These are phyloP conservation scores for Himantopus leucocephalus DNA, from an alignment of 2,113 vertebrate genomes.

Conservation along the genomic window DNA sequence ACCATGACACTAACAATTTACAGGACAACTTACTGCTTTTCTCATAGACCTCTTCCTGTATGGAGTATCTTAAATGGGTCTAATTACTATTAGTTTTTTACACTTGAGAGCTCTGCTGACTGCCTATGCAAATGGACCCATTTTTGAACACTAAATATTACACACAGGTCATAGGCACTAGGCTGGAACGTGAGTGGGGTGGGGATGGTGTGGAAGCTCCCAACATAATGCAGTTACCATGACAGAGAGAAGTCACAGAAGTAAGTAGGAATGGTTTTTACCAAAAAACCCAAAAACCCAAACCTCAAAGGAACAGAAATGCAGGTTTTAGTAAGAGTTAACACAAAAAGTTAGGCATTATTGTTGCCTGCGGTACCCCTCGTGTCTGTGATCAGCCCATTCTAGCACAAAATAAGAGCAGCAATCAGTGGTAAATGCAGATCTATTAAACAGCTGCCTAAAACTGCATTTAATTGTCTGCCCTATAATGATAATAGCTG, in stretches of 20 bases:
- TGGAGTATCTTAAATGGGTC: neutral
- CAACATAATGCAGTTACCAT: neutral
- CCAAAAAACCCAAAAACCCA: no score
- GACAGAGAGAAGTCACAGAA: neutral
- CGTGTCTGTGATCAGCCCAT: neutral
- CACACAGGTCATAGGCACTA: neutral
- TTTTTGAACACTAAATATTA: neutral
- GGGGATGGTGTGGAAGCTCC: neutral
- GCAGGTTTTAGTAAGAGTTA: neutral
- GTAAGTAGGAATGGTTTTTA: neutral
- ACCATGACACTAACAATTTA: neutral
- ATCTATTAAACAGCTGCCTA: constrained; percentile 65
- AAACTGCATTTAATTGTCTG: constrained; percentile 55
- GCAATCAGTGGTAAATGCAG: constrained; percentile 56
- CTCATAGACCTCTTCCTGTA: neutral
- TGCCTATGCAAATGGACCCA: neutral
- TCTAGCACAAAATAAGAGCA: constrained; percentile 19
- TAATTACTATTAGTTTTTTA: neutral
- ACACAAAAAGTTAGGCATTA: neutral
- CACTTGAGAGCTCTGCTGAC: neutral
- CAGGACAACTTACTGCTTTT: neutral
- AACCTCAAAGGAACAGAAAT: neutral
- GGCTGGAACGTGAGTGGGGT: neutral
- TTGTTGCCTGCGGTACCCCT: neutral
- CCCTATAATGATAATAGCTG: constrained; percentile 56